Evolutionary conservation across 2,888 invertebrate genomes (phyloP).

Genomic region (Drosophila hamatofila): DNA sequence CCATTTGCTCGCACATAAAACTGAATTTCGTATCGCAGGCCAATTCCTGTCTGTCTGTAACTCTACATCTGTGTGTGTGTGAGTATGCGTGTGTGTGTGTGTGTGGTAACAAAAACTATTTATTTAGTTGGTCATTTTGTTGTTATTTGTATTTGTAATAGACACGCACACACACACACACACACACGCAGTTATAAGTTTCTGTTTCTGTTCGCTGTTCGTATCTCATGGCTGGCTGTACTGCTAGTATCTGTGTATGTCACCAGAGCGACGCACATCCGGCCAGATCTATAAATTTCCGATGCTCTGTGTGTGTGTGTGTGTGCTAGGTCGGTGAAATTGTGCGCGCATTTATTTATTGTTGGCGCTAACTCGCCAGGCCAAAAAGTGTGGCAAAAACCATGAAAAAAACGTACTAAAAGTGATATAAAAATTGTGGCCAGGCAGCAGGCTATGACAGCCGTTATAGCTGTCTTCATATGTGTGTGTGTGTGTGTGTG

Average conservation of each 20-base stretch:
- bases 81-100: constrained; percentile 1
- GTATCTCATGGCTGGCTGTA: constrained; percentile 52
- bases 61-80: not conserved
- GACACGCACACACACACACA: constrained; percentile 60
- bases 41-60: constrained; percentile 51
- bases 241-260: constrained; percentile 63
- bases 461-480: constrained; percentile 43
- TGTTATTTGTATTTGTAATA: constrained; percentile 79
- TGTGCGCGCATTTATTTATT: constrained; percentile 76
- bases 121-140: constrained; percentile 80
- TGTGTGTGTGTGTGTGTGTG: constrained; percentile 36
- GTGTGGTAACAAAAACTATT: constrained; percentile 78
- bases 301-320: constrained; percentile 22
- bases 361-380: constrained; percentile 74
- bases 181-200: constrained; percentile 48
- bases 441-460: constrained; percentile 50
- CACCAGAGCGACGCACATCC: constrained; percentile 78
- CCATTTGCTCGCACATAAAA: constrained; percentile 51
- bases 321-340: constrained; percentile 44
- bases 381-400: constrained; percentile 67
- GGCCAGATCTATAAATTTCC: constrained; percentile 75
- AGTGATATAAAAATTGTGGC: constrained; percentile 73
- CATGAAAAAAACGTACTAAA: constrained; percentile 56
- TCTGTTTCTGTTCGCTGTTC: constrained; percentile 36
- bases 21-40: constrained; percentile 30